Evolutionary conservation across 2,797 vertebrate species (phyloP), one percentile per base, ranked within the genome.

Genomic region (Hybognathus amarus): DNA sequence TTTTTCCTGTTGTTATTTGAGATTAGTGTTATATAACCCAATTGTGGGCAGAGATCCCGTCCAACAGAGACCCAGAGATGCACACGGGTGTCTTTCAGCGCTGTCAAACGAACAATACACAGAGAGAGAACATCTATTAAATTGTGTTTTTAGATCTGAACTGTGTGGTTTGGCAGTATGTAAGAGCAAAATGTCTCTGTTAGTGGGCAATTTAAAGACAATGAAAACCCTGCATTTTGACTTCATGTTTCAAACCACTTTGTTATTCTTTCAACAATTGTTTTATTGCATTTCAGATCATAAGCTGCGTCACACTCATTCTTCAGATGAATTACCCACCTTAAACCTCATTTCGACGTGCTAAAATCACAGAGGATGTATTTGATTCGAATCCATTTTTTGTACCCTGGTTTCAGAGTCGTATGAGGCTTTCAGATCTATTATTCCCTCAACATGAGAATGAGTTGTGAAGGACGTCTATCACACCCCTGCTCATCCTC

Each of bases 1-100:
- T 75, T 75, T 74, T 56, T 56, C 71, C 71, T 38, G 11, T 38
- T 56, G 71, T 75, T 54, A 38, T 75, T 75, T 75, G 33, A 75
- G 50, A 56, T 75, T 56, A 38, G 52, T 38, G 73, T 75, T 75
- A 75, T 56, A 17, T 75, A 75, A 75, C 73, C 20, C 30, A 75
- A 75, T 75, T 56, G 73, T 75, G 56, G 73, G 73, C 50, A 38
- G 73, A 36, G 6, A 75, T 75, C 22, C 50, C n/a, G 20, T 75
- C 71, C 30, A 75, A 38, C 33, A 15, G 50, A n/a, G 12, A 52
- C 27, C 20, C 50, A 75, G 30, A 56, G 50, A 75, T 75, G 73
- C 73, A 56, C 73, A 38, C 22, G 20, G 50, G 11, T 56, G 47
- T 38, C 50, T 75, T 75, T 75, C 50, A 75, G 73, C 22, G 30